Base-by-base conservation (phyloP, 2,888 invertebrate species). In the Lasioglossum malachurum region DNA sequence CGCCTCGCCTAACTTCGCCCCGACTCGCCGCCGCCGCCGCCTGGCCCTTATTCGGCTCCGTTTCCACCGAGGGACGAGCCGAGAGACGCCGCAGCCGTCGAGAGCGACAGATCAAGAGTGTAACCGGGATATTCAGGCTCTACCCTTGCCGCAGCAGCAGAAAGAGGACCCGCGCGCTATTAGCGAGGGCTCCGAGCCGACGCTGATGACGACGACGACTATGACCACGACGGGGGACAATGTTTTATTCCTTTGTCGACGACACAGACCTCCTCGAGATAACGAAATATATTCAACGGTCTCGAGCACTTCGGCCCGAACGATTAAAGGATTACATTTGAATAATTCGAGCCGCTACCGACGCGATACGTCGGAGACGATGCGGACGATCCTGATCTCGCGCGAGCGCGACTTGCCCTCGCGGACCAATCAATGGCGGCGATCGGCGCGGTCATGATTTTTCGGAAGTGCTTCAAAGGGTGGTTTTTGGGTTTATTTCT, bases 161-260 rank as follows among this genome's bases (percentile, higher is more conserved):
- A 76, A 31, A 78, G 44, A 69, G 53, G n/a, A 53, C 53, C 74
- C 60, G 67, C 73, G 57, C 69, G 87, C 90, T 89, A 89, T 90
- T 91, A 92, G 92, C 91, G 89, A 90, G 82, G 75, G 88, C 83
- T 88, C 89, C 84, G 88, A 92, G 84, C 84, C 83, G 88, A 88
- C 81, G 80, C 74, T 88, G 84, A 87, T 86, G 53, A 53, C n/a
- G 53, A 23, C 16, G 49, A 88, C 86, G 86, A 49, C 49, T 2
- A 8, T 2, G 53, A 53, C 53, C 23, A 88, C 84, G 82, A 84
- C 41, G 72, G 41, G 41, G 57, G 35, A 60, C 73, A 79, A 79
- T 79, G 60, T 79, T 69, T 87, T 90, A 91, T 91, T 91, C 89
- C 91, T 91, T 91, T 91, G 90, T 91, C 90, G 76, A 72, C 46